phyloP scores from a whole-genome alignment of 2,797 vertebrate genomes.

The Sebastiscus tertius region DNA sequence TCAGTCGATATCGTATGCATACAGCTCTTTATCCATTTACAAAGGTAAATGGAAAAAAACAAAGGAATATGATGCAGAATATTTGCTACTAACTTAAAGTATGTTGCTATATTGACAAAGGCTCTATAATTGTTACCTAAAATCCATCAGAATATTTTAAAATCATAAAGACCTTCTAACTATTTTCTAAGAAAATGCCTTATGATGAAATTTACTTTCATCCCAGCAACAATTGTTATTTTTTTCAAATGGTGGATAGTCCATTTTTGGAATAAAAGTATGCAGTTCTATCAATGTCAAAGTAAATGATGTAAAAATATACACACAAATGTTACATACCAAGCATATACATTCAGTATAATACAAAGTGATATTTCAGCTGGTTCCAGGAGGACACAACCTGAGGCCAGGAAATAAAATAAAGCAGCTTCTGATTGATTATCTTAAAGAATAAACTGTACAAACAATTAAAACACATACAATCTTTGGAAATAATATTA shows the following conservation, averaged over 20 bases:
- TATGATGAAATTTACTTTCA: not conserved
- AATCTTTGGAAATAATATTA: conserved; percentile 22
- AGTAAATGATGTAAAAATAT: conserved; percentile 32
- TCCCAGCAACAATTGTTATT: not conserved
- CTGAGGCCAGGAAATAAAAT: conserved; percentile 14
- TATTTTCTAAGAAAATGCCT: not conserved
- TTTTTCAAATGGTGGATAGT: not conserved
- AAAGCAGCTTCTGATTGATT: conserved; percentile 44
- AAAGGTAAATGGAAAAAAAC: conserved; percentile 1
- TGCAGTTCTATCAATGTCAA: not conserved
- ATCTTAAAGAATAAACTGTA: conserved; percentile 35
- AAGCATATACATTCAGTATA: conserved; percentile 21
- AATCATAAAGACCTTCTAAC: not conserved
- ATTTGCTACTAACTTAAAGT: not conserved
- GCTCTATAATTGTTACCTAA: not conserved
- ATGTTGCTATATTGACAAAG: not conserved
- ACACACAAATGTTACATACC: conserved; percentile 8
- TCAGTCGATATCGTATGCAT: not conserved
- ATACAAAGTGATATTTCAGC: conserved; percentile 15
- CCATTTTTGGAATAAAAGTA: not conserved
- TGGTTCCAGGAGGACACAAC: conserved; percentile 5
- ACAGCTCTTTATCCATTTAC: not conserved
- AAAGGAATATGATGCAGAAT: not conserved
- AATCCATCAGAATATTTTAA: conserved; percentile 9
- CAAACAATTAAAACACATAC: conserved; percentile 5